Conservation (phyloP, 2,797 vertebrate species). For the Aplochiton taeniatus region DNA sequence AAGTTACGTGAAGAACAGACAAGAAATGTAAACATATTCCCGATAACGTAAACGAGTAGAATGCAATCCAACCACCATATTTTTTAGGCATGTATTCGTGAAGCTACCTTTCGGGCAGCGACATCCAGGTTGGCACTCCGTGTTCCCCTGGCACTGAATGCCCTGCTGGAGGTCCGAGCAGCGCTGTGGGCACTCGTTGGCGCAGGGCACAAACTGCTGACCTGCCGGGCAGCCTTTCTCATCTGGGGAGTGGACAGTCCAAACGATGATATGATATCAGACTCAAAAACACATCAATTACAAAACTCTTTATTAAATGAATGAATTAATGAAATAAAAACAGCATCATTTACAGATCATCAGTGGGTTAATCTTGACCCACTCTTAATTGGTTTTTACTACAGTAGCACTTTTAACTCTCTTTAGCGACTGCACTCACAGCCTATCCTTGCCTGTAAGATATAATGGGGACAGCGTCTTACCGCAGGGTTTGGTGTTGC, state of each 20-base stretch:
- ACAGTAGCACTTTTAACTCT: too few species aligned
- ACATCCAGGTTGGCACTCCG: slow-evolving; percentile 82
- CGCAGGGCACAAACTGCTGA: slow-evolving; percentile 78
- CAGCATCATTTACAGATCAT: too few species aligned
- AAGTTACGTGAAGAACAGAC: not conserved
- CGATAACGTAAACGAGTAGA: not conserved
- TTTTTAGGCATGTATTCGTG: not conserved
- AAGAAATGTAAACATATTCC: not conserved
- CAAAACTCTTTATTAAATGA: too few species aligned
- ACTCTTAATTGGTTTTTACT: too few species aligned
- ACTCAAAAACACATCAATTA: slow-evolving; percentile 15
- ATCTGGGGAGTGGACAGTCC: slow-evolving; percentile 43
- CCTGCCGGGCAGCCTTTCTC: slow-evolving; percentile 77
- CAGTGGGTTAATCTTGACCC: too few species aligned
- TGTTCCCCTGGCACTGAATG: slow-evolving; percentile 71
- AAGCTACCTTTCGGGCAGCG: slow-evolving; percentile 78
- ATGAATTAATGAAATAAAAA: too few species aligned
- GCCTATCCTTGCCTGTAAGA: too few species aligned
- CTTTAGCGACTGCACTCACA: too few species aligned
- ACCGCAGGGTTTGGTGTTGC: slow-evolving; percentile 87
- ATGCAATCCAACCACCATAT: not conserved
- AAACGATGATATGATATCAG: slow-evolving; percentile 4
- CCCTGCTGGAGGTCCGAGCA: slow-evolving; percentile 89
- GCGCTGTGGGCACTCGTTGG: slow-evolving; percentile 82
- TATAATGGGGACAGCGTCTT: slow-evolving; percentile 26